phyloP scores from a whole-genome alignment of 2,797 vertebrate genomes.

The Phalanger gymnotis region DNA sequence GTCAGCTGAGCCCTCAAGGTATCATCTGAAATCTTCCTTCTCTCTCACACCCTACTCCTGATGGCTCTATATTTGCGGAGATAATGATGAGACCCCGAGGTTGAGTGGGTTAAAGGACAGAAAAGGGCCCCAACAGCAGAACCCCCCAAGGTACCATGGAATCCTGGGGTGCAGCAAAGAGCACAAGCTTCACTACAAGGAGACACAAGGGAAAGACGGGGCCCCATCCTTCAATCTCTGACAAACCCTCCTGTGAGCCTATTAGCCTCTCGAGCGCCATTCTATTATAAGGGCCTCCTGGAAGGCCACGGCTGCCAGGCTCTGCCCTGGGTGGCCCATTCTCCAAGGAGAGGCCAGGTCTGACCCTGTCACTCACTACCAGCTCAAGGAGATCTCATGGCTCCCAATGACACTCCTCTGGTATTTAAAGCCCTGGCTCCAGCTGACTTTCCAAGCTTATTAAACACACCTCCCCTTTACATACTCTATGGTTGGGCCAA shows the following conservation, averaged over 20 bases:
- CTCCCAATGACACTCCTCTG: not conserved
- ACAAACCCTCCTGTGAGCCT: not conserved
- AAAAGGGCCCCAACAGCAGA: conserved; percentile 76
- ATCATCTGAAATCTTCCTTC: not conserved
- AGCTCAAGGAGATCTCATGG: not conserved
- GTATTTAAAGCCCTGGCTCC: not conserved
- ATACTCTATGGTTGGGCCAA: not conserved
- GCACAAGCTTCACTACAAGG: not conserved
- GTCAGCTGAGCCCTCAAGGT: not conserved
- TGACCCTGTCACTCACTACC: not conserved
- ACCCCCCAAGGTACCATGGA: conserved; percentile 65
- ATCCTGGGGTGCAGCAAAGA: conserved; percentile 65
- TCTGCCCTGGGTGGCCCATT: too few relatives aligned
- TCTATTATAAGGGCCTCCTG: not conserved
- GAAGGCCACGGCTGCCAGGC: too few relatives aligned
- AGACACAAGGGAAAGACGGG: not conserved
- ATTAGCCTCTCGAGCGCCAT: not conserved
- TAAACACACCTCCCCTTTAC: not conserved
- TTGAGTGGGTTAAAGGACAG: conserved; percentile 68
- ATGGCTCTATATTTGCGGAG: conserved; percentile 15
- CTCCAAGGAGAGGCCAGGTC: not conserved
- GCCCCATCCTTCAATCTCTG: not conserved
- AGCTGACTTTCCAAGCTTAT: not conserved
- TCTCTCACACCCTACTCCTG: not conserved
- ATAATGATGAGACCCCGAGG: conserved; percentile 75